Evolutionary conservation across 1,140 invertebrate genomes (phyloP), one percentile per base, ranked within the genome.

Genomic region (Drosophila virilis): DNA sequence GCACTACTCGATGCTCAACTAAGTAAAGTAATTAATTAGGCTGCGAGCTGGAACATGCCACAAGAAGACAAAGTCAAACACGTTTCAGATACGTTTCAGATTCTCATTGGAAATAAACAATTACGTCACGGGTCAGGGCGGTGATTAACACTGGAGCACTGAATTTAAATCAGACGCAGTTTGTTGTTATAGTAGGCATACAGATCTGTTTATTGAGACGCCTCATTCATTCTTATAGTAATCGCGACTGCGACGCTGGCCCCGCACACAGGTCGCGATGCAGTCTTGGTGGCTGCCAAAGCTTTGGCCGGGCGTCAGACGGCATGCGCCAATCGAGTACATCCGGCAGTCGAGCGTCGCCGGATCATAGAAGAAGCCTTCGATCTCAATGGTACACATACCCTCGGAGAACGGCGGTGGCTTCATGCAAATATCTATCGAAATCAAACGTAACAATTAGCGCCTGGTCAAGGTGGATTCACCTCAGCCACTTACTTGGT

Each of bases 361-460:
- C 13, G 46, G 15, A 58, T 92, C 88, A 12, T 77, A 92, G 52
- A 84, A 92, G 61, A 64, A 91, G 7, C 91, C 91, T 42, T 92
- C 91, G 42, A 92, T 84, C 54, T 90, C 84, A 6, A 91, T 80
- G 22, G 91, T 90, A 61, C 91, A 91, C 45, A 91, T 66, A 6
- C 91, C 91, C 15, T 78, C 77, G 2, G 91, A 91, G 32, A 59
- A 61, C n/a, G 91, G 91, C 40, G 90, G 90, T 1, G 77, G 84
- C 45, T 73, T 65, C 10, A 69, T 50, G 55, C 91, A 92, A 65
- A 86, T 86, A 43, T 60, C 91, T 92, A 37, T 13, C 1, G 6
- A 60, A 28, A 54, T 8, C 4, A 9, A 12, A 42, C 12, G 32
- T n/a, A 15, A 13, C 10, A 46, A 32, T 32, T 52, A 52, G 35